Conservation (phyloP, 2,888 invertebrate species). For the Lysandra bellargus region DNA sequence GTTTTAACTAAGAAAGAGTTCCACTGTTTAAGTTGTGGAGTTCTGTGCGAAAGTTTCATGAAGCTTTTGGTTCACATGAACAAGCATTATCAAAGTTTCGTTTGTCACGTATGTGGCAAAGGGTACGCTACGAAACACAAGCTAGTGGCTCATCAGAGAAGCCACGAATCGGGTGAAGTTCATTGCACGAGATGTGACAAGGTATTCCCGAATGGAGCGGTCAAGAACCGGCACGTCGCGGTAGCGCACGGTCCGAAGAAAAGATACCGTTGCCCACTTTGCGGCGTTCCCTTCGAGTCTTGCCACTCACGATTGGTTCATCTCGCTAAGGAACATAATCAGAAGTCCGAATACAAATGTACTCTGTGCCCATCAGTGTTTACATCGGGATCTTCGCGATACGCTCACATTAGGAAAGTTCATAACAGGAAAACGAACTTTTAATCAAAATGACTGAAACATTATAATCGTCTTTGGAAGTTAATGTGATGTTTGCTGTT, state of each 20-base stretch:
- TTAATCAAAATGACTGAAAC: neutral
- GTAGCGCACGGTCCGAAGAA: conserved; percentile 53
- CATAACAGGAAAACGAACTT: conserved; percentile 46
- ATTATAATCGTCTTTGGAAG: neutral
- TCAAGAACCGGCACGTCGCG: conserved; percentile 52
- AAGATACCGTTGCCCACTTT: conserved; percentile 59
- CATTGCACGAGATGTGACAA: conserved; percentile 65
- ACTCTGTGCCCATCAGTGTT: conserved; percentile 55
- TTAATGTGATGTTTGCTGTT: neutral
- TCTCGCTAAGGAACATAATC: conserved; percentile 53
- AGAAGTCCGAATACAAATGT: conserved; percentile 56
- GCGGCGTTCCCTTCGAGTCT: conserved; percentile 53
- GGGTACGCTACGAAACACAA: conserved; percentile 66
- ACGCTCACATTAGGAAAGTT: conserved; percentile 61
- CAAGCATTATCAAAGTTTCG: conserved; percentile 63
- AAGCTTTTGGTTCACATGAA: conserved; percentile 66
- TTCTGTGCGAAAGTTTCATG: conserved; percentile 52
- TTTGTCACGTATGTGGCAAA: conserved; percentile 72
- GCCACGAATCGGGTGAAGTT: conserved; percentile 62
- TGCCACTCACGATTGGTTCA: conserved; percentile 57
- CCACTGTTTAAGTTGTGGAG: conserved; percentile 55
- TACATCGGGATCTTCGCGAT: conserved; percentile 58
- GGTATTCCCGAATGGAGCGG: conserved; percentile 55
- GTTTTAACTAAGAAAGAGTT: conserved; percentile 53
- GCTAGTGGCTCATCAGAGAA: conserved; percentile 60